A percentile compares a stretch with the other conserved stretches of the same genome.
Evolutionary conservation across 1,140 invertebrate species (phyloP).

Genomic region (Vollenhovia emeryi): DNA sequence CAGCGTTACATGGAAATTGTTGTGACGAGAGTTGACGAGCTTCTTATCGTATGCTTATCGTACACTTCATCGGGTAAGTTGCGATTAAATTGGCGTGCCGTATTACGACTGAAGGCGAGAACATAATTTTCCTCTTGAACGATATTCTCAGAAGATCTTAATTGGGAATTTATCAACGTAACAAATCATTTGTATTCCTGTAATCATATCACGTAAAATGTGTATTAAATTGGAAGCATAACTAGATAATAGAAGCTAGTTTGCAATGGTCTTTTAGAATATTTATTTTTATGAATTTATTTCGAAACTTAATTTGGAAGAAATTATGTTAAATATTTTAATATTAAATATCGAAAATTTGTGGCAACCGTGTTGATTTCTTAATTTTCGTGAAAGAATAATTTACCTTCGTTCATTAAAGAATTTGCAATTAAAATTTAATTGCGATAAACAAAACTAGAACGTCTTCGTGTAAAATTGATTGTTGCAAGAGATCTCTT

Average conservation of each 20-base stretch:
- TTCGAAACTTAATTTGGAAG: neutral
- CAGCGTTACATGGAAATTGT: slow-evolving; percentile 13
- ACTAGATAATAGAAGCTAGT: neutral
- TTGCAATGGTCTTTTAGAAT: neutral
- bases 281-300: neutral
- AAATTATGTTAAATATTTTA: neutral
- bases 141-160: neutral
- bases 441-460: neutral
- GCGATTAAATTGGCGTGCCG: neutral
- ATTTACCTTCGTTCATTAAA: neutral
- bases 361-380: neutral
- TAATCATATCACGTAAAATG: neutral
- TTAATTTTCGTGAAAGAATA: neutral
- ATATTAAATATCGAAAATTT: neutral
- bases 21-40: slow-evolving; percentile 24
- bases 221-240: neutral
- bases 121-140: neutral
- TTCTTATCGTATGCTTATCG: slow-evolving; percentile 25
- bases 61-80: slow-evolving; percentile 40
- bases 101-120: neutral
- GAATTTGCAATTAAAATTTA: neutral
- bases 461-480: neutral
- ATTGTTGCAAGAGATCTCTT: neutral
- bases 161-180: neutral
- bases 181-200: neutral